Evolutionary conservation across 2,797 vertebrate genomes (phyloP).

Genomic region (Scarus forsteni): DNA sequence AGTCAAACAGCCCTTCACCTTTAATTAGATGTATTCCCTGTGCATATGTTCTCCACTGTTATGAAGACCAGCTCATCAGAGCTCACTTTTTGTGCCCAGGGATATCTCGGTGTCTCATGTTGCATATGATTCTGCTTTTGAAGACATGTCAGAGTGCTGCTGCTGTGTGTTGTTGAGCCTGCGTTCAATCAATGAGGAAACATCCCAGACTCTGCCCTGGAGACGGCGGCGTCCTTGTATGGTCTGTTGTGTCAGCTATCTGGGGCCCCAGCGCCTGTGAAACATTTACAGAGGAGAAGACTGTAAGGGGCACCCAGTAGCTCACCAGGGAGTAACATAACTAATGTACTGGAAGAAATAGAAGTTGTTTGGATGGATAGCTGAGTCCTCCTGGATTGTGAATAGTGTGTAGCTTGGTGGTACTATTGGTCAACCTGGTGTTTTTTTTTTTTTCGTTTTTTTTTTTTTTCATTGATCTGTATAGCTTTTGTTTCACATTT

Average conservation of each 20-base stretch:
- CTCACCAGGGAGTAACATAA: neutral
- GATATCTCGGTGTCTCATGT: neutral
- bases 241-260: constrained; percentile 36
- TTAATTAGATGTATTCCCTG: too few relatives aligned
- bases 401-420: too few relatives aligned
- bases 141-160: constrained; percentile 4
- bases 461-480: too few relatives aligned
- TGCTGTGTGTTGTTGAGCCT: constrained; percentile 1
- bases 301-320: neutral
- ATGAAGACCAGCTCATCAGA: too few relatives aligned
- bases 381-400: too few relatives aligned
- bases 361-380: too few relatives aligned
- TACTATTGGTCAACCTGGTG: too few relatives aligned
- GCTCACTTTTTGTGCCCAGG: too few relatives aligned
- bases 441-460: too few relatives aligned
- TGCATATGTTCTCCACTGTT: too few relatives aligned
- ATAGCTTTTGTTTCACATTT: too few relatives aligned
- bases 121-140: neutral
- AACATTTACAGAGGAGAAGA: constrained; percentile 10
- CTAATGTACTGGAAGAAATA: neutral
- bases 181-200: constrained; percentile 14
- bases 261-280: constrained; percentile 18
- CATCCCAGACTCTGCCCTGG: constrained; percentile 5
- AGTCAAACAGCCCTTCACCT: too few relatives aligned
- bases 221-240: constrained; percentile 47